These are phyloP conservation scores for Panagrolaimus sp. DNA, from an alignment of 1,140 invertebrate species.

Conservation along the genomic window DNA sequence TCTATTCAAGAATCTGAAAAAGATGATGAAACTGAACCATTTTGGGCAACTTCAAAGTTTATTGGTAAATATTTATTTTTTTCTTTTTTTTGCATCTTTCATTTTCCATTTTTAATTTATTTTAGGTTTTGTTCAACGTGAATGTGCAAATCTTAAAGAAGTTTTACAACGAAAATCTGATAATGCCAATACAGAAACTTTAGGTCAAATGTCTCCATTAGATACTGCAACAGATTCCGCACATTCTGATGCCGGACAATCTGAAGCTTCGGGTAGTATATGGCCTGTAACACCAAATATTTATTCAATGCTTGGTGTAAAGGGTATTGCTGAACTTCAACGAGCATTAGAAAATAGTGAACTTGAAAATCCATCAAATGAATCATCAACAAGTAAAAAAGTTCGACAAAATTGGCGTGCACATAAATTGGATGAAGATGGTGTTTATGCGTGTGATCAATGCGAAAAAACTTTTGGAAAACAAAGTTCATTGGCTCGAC, in stretches of 20 bases:
- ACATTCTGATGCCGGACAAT: background rate
- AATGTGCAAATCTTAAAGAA: conserved; percentile 5
- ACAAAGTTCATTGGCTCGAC: conserved; percentile 90
- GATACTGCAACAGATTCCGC: conserved; percentile 5
- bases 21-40: background rate
- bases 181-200: background rate
- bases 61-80: too few relatives aligned
- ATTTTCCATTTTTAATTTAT: background rate
- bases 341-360: conserved; percentile 36
- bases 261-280: conserved; percentile 17
- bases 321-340: conserved; percentile 39
- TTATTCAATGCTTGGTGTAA: conserved; percentile 45
- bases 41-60: too few relatives aligned
- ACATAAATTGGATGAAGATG: conserved; percentile 32
- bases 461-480: conserved; percentile 99
- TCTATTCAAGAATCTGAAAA: background rate
- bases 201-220: background rate
- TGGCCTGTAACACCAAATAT: conserved; percentile 30
- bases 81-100: background rate
- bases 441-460: conserved; percentile 84
- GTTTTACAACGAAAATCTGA: background rate
- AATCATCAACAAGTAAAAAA: conserved; percentile 39
- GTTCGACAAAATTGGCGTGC: conserved; percentile 38
- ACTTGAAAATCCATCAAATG: background rate
- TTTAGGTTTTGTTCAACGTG: conserved; percentile 1